Evolutionary conservation across 2,113 vertebrate species (phyloP).

Genomic region (Nothobranchius furzeri): DNA sequence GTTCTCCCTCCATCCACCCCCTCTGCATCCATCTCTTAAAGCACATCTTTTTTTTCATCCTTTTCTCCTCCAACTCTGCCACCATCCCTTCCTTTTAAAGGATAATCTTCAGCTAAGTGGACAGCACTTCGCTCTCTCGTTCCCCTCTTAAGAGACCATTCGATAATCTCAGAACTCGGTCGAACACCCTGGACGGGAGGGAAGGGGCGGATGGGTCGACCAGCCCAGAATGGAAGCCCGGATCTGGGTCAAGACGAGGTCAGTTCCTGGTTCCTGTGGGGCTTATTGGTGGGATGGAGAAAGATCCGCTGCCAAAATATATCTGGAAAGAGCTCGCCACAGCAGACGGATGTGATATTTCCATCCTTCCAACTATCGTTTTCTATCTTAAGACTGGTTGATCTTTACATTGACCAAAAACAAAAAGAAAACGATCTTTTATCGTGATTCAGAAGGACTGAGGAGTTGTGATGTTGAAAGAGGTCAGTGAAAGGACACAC

Average conservation of each 20-base stretch:
- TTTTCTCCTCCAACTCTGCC: slow-evolving; percentile 56
- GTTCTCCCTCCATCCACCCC: slow-evolving; percentile 51
- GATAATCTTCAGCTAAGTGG: slow-evolving; percentile 76
- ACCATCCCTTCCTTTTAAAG: slow-evolving; percentile 69
- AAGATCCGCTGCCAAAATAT: slow-evolving; percentile 46
- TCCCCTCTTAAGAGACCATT: slow-evolving; percentile 71
- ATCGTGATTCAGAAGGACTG: too few relatives aligned
- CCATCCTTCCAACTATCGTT: slow-evolving; percentile 22
- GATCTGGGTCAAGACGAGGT: slow-evolving; percentile 72
- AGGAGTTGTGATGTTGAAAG: too few relatives aligned
- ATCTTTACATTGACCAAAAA: slow-evolving; percentile 14
- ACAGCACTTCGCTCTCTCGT: slow-evolving; percentile 63
- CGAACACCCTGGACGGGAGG: slow-evolving; percentile 26
- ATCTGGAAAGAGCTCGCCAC: slow-evolving; percentile 52
- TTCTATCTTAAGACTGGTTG: too few relatives aligned
- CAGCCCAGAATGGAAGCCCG: slow-evolving; percentile 48
- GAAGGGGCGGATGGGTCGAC: slow-evolving; percentile 24
- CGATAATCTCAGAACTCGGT: slow-evolving; percentile 69
- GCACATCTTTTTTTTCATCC: slow-evolving; percentile 54
- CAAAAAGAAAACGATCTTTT: background rate
- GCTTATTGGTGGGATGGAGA: slow-evolving; percentile 49
- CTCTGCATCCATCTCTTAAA: slow-evolving; percentile 58
- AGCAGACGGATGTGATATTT: slow-evolving; percentile 62
- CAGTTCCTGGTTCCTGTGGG: slow-evolving; percentile 46
- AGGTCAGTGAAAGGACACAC: slow-evolving; percentile 36